Conservation (phyloP, 2,888 invertebrate species). For the Latrodectus elegans region DNA sequence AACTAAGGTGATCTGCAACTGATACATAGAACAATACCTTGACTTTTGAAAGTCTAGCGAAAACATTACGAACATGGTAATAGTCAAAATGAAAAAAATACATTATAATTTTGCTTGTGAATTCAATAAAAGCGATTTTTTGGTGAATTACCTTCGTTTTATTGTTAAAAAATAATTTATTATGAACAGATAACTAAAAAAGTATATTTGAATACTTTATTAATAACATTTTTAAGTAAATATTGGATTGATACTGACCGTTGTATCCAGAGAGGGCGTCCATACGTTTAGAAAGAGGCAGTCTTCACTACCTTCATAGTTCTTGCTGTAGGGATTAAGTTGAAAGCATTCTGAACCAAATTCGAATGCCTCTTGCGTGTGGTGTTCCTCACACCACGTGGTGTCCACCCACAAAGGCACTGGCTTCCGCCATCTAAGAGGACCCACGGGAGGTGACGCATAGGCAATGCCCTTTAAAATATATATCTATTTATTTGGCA, state of each 20-base stretch:
- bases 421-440: conserved; percentile 68
- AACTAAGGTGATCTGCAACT: no score
- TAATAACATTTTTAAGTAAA: neutral
- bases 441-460: conserved; percentile 68
- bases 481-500: neutral
- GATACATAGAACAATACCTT: no score
- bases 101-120: no score
- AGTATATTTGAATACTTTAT: no score
- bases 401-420: conserved; percentile 68
- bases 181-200: no score
- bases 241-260: conserved; percentile 20
- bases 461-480: conserved; percentile 69
- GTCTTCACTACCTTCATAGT: conserved; percentile 72
- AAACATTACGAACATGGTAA: no score
- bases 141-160: no score
- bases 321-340: conserved; percentile 68
- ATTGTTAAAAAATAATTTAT: no score
- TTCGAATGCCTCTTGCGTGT: conserved; percentile 49
- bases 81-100: no score
- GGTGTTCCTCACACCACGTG: conserved; percentile 57
- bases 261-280: conserved; percentile 72
- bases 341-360: conserved; percentile 70
- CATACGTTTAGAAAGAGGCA: conserved; percentile 73
- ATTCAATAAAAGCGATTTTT: no score
- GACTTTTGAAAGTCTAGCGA: no score